Percentiles rank a stretch among this genome's conserved stretches.
Evolutionary conservation across 2,113 vertebrate species (phyloP).

Genomic region (Dryoscopus gambensis): DNA sequence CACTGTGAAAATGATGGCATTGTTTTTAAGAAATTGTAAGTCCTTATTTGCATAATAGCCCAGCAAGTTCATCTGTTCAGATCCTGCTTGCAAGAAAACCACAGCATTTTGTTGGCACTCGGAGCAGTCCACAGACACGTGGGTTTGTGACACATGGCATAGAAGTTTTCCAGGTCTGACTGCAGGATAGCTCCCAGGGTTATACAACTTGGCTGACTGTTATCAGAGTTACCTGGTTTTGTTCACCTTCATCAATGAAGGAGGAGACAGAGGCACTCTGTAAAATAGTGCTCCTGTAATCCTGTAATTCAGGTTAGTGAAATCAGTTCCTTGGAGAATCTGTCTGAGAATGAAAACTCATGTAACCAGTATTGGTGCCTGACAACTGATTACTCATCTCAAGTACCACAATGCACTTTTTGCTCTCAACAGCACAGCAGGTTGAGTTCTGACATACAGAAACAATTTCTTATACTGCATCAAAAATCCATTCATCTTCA

Average conservation of each 20-base stretch:
- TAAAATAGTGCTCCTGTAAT: neutral
- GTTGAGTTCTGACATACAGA: neutral
- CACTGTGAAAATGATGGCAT: neutral
- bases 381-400: neutral
- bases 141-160: neutral
- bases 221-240: neutral
- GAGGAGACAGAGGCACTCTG: neutral
- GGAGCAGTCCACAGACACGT: slow-evolving; percentile 7
- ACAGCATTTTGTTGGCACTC: neutral
- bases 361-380: neutral
- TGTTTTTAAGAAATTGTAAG: neutral
- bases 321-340: neutral
- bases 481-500: neutral
- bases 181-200: neutral
- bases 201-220: neutral
- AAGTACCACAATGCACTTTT: neutral
- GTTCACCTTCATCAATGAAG: neutral
- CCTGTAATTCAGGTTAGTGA: neutral
- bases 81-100: neutral
- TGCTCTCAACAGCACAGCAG: neutral
- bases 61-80: neutral
- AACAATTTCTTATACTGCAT: neutral
- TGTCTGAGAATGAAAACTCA: neutral
- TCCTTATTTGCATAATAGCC: neutral
- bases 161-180: neutral